phyloP scores from a whole-genome alignment of 2,113 vertebrate genomes.

The Oreochromis aureus region DNA sequence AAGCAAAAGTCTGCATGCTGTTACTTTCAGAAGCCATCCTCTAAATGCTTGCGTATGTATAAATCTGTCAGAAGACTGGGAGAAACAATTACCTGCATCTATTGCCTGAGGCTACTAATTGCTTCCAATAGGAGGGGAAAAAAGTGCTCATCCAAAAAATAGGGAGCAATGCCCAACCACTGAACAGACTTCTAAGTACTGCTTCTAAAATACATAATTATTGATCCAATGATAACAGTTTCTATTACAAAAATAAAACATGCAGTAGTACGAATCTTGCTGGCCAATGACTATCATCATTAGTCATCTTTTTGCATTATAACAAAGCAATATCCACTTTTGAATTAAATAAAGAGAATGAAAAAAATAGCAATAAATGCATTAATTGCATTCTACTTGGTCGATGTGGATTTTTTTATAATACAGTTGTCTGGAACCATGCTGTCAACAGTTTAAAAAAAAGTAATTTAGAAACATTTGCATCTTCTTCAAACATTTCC shows the following conservation, averaged over 20 bases:
- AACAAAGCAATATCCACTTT: not conserved
- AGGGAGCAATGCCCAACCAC: not conserved
- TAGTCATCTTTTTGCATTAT: not conserved
- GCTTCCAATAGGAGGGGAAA: constrained; percentile 35
- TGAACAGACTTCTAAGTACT: not conserved
- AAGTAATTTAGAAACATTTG: not conserved
- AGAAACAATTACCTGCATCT: not conserved
- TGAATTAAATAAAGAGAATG: not conserved
- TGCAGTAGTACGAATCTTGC: not conserved
- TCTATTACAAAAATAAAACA: not conserved
- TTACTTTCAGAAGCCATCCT: not conserved
- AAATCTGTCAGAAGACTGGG: constrained; percentile 3
- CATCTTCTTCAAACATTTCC: not conserved
- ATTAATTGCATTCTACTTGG: not conserved
- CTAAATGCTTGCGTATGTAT: not conserved
- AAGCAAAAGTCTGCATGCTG: not conserved
- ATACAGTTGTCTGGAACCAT: not conserved
- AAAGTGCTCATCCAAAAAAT: not conserved
- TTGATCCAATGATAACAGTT: not conserved
- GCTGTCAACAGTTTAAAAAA: not conserved
- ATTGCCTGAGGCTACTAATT: constrained; percentile 40
- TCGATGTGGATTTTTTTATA: not conserved
- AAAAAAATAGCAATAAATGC: not conserved
- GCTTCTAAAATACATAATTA: not conserved
- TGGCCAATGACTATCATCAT: not conserved